Conservation (phyloP, 2,888 invertebrate species). For the Drosophila formosana region DNA sequence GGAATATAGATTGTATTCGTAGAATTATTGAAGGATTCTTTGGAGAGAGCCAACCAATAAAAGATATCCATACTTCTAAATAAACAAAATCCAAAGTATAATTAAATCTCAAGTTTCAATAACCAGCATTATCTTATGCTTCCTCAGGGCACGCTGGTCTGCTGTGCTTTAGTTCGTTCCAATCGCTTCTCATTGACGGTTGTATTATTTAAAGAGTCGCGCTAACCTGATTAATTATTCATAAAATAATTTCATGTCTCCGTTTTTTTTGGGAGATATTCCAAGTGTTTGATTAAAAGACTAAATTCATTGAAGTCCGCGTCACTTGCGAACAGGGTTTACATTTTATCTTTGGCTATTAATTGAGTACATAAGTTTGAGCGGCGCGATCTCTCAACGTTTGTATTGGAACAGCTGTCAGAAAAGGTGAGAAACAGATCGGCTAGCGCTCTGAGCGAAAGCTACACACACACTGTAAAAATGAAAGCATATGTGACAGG, state of each 20-base stretch:
- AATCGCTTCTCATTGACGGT: conserved; percentile 53
- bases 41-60: no score
- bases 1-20: not conserved
- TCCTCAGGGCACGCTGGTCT: not conserved
- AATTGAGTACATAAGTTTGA: conserved; percentile 2
- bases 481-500: conserved; percentile 4
- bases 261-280: not conserved
- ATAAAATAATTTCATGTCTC: conserved; percentile 4
- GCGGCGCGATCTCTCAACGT: conserved; percentile 19
- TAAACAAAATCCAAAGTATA: not conserved
- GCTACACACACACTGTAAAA: conserved; percentile 34
- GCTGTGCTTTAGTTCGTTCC: conserved; percentile 44
- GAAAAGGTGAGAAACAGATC: conserved; percentile 31
- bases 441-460: conserved; percentile 32
- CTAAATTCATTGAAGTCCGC: not conserved
- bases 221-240: not conserved
- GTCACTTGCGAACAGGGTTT: not conserved
- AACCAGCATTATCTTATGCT: not conserved
- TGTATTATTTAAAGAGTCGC: conserved; percentile 10
- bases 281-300: not conserved
- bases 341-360: not conserved
- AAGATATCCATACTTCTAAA: not conserved
- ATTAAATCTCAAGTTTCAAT: not conserved
- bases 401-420: conserved; percentile 44
- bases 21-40: not conserved